phyloP scores from a whole-genome alignment of 2,797 vertebrate species.

The Agapornis canus region DNA sequence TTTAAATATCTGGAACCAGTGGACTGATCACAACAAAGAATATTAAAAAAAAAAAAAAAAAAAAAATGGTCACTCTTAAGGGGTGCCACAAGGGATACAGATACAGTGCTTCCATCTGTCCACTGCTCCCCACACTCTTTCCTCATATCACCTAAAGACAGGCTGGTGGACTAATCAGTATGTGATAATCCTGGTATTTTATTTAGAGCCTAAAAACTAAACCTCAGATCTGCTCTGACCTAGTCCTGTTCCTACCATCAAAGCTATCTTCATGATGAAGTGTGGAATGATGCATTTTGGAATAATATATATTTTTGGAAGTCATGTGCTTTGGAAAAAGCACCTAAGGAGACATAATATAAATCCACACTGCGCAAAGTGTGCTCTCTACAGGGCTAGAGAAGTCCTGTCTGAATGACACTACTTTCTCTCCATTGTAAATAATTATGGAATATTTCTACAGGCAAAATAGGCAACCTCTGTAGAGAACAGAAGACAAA shows the following conservation, averaged over 20 bases:
- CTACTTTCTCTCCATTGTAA: not conserved
- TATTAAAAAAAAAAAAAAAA: not conserved
- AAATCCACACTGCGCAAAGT: not conserved
- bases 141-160: not conserved
- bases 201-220: not conserved
- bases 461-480: not conserved
- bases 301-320: not conserved
- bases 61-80: not conserved
- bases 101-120: not conserved
- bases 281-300: not conserved
- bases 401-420: not conserved
- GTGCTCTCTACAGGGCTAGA: not conserved
- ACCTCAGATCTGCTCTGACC: not conserved
- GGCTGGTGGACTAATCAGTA: not conserved
- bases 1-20: not conserved
- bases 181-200: not conserved
- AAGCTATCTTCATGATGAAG: not conserved
- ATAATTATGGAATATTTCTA: not conserved
- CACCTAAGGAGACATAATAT: not conserved
- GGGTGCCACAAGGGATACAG: not conserved
- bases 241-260: fast-evolving
- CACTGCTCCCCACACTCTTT: not conserved
- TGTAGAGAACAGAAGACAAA: not conserved
- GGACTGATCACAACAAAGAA: not conserved
- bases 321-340: not conserved